Conservation (phyloP, 92 coral and sea anemone species). For the Zoanthus sansibaricus region DNA sequence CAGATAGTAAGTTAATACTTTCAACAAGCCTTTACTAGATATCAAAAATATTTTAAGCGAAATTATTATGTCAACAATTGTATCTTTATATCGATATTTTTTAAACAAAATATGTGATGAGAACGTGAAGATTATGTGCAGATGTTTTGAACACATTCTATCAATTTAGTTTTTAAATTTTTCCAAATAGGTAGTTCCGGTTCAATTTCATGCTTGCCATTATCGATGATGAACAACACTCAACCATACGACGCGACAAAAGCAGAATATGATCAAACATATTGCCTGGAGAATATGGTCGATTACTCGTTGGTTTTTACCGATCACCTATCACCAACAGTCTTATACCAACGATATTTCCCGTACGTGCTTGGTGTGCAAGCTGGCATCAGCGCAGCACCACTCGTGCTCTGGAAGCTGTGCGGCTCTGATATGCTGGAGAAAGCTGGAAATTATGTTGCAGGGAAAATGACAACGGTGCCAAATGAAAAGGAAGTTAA, state of each 20-base stretch:
- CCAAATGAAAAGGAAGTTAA: not conserved
- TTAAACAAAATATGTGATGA: too few relatives aligned
- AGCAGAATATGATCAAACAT: constrained; percentile 77
- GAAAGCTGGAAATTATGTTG: constrained; percentile 62
- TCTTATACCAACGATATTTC: not conserved
- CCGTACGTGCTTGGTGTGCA: constrained; percentile 57
- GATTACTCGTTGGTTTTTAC: constrained; percentile 61
- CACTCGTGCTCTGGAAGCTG: constrained; percentile 15
- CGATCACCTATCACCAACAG: constrained; percentile 20
- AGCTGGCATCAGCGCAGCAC: constrained; percentile 27
- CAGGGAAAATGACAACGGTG: constrained; percentile 26
- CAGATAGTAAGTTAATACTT: too few relatives aligned
- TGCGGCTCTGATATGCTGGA: constrained; percentile 63
- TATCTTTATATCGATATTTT: too few relatives aligned
- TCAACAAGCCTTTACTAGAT: too few relatives aligned
- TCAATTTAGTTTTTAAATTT: too few relatives aligned
- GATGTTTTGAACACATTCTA: too few relatives aligned
- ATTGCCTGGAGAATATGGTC: constrained; percentile 72
- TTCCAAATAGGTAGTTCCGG: not conserved
- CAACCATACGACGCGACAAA: constrained; percentile 77
- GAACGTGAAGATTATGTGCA: too few relatives aligned
- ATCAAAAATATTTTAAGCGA: too few relatives aligned
- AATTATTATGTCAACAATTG: too few relatives aligned
- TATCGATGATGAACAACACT: constrained; percentile 57
- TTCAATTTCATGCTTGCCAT: not conserved